phyloP scores from a whole-genome alignment of 2,113 vertebrate genomes.

The Indicator maculatus region DNA sequence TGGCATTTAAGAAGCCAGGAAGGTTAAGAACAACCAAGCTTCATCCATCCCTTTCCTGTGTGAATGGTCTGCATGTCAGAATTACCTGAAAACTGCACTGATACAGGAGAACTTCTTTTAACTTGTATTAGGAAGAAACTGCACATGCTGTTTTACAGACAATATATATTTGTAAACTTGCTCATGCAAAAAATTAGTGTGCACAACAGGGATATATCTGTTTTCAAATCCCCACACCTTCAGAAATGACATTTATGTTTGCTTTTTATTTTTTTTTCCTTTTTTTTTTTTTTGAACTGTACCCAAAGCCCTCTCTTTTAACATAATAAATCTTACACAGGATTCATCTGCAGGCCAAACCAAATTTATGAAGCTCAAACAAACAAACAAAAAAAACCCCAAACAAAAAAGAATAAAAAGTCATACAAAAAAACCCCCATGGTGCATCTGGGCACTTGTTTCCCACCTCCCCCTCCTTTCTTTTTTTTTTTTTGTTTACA shows the following conservation, averaged over 20 bases:
- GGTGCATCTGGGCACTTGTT: constrained; percentile 31
- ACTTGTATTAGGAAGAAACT: constrained; percentile 77
- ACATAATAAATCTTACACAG: constrained; percentile 74
- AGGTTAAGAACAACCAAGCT: constrained; percentile 48
- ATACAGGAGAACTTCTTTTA: constrained; percentile 70
- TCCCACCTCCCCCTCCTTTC: not conserved
- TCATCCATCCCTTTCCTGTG: not conserved
- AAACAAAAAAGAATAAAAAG: constrained; percentile 50
- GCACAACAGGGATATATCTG: constrained; percentile 64
- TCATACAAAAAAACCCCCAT: constrained; percentile 70
- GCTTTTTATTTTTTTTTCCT: not conserved
- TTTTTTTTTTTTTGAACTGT: constrained; percentile 48
- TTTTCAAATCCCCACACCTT: constrained; percentile 66
- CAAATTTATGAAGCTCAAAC: constrained; percentile 77
- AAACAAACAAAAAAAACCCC: constrained; percentile 35
- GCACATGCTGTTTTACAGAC: constrained; percentile 82
- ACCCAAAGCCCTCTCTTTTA: constrained; percentile 52
- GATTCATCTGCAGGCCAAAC: constrained; percentile 74
- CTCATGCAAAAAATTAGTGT: constrained; percentile 81
- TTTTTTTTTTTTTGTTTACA: constrained; percentile 33
- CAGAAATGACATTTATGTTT: constrained; percentile 66
- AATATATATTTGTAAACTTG: constrained; percentile 82
- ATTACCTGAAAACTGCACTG: constrained; percentile 74
- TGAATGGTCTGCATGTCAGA: constrained; percentile 57
- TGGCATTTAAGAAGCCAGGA: constrained; percentile 22